A percentile compares a stretch with the other conserved stretches of the same genome.
Conservation (phyloP, 2,888 invertebrate species). For the Cantharis lateralis region DNA sequence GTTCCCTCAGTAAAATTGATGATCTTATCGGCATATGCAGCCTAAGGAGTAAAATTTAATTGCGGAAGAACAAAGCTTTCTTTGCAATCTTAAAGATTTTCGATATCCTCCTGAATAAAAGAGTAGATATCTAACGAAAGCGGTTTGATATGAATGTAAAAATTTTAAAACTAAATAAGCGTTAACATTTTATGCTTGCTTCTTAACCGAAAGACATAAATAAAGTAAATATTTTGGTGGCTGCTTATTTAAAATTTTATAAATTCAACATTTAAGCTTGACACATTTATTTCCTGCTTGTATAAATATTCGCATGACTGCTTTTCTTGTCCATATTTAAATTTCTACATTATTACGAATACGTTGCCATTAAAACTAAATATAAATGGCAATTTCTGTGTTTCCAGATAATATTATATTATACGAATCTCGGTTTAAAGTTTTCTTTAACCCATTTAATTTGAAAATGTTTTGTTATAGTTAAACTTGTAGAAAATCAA, state of each 20-base stretch:
- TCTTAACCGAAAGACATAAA: not conserved
- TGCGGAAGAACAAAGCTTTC: not conserved
- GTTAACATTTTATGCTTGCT: not conserved
- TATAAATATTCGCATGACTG: constrained; percentile 9
- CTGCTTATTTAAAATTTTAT: not conserved
- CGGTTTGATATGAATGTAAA: not conserved
- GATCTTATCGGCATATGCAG: not conserved
- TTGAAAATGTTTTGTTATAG: not conserved
- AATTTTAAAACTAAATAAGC: not conserved
- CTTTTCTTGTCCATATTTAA: constrained; percentile 8
- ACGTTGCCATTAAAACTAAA: not conserved
- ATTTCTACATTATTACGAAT: not conserved
- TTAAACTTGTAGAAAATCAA: not conserved
- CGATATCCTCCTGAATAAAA: not conserved
- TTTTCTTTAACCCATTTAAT: not conserved
- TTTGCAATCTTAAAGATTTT: not conserved
- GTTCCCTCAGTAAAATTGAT: not conserved
- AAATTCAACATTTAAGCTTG: constrained; percentile 9
- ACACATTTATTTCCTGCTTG: constrained; percentile 6
- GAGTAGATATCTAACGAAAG: no score
- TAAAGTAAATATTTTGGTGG: not conserved
- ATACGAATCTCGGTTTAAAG: not conserved
- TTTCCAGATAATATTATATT: not conserved
- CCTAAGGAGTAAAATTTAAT: not conserved
- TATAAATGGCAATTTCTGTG: not conserved